Base-by-base conservation (phyloP, 1,140 invertebrate genomes). In the Drosophila paulistorum region DNA sequence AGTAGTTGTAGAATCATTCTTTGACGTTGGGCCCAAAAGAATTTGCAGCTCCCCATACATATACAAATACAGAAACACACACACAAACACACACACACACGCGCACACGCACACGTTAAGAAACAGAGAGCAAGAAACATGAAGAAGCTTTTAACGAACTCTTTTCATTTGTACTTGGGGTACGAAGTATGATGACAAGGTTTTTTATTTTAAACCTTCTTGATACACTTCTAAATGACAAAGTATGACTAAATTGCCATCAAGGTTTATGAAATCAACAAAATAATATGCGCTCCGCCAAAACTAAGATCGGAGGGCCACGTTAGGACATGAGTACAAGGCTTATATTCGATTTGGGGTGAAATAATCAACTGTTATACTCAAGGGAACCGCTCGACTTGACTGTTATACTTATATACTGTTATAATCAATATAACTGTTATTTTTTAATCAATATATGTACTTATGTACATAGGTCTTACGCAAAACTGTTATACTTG, bases 141-240 rank as follows among this genome's bases (percentile, higher is more conserved):
- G 83, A 87, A 87, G 83, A 87, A 87, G 83, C 83, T 87, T 87
- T 87, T 87, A 87, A 87, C 84, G 84, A 89, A 89, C 84, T 89
- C 84, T 89, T 87, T 87, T 89, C 80, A 89, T 87, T 87, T 87
- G 84, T 87, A 86, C 84, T 86, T 79, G 75, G 45, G 45, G 76
- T 68, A 77, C 73, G 72, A 68, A 65, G 74, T 83, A 76, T 79
- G 83, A 86, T 86, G 82, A 86, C 82, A 87, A 79, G 83, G 69
- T 80, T 77, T 71, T 70, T 77, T 68, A 55, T 66, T 57, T 57
- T 55, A n/a, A 57, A 57, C 54, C 54, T 33, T 57, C 54, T 30
- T n/a, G 54, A 57, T 33, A 57, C n/a, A 57, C 26, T 33, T 33
- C 13, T 33, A 30, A 23, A 6, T 51, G 45, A 23, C 2, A 23